Evolutionary conservation across 2,113 vertebrate species (phyloP), one percentile per base, ranked within the genome.

Genomic region (Pterocles gutturalis): DNA sequence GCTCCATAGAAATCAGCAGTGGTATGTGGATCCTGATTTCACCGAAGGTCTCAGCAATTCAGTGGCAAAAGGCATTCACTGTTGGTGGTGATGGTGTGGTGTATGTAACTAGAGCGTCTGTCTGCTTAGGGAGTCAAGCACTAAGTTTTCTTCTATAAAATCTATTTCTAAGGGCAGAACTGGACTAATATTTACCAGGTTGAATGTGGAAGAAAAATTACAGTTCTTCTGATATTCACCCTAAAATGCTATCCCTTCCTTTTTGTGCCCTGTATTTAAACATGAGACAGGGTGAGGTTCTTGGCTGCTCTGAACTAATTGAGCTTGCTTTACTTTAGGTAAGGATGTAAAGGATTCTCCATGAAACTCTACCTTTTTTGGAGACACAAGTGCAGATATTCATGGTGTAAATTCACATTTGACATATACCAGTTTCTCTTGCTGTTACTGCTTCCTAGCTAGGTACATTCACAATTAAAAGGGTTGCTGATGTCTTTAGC

Each of bases 361-460:
- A 9, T 36, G 28, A 62, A 88, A 62, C 9, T 60, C 31, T 36
- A 13, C 10, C 16, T 43, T 80, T 88, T 26, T 94, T n/a, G 7
- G 24, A 85, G 54, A 36, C 13, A 43, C 16, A 87, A 82, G 67
- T 72, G 16, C 26, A 83, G 36, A 13, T 53, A 54, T 72, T 77
- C 20, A 31, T 58, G 4, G 33, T 4, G 0, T 60, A 18, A 53
- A 46, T 67, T 89, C 17, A 46, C 0, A 0, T 77, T 75, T 91
- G 84, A 17, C 49, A 22, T 29, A n/a, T 21, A 12, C 20, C 10
- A 2, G 7, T 69, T 91, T 36, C 46, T 88, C 46, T 80, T 86
- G 51, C 31, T 85, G 11, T 79, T 73, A 34, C 51, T 67, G 29
- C 48, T 86, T 83, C 60, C 43, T 85, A 51, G 19, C 22, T 53